Base-by-base conservation (phyloP, 1,140 invertebrate genomes). In the Drosophila pallidifrons region DNA sequence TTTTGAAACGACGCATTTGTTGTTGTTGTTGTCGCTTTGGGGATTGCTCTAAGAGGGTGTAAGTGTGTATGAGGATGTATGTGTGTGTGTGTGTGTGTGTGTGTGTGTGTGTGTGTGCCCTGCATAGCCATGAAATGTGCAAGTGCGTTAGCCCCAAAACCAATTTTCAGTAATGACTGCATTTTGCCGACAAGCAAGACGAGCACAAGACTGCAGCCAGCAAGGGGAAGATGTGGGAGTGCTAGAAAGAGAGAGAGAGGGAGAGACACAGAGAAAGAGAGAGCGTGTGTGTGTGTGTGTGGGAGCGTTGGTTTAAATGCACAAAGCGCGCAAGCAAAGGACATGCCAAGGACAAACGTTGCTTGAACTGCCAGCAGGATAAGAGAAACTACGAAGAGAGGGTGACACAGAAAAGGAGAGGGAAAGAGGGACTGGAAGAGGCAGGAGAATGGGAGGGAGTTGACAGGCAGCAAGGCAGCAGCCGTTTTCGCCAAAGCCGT, bases 121-220 rank as follows among this genome's bases (percentile, higher is more conserved):
- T 73, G 85, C 79, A 86, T 88, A 89, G 81, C 83, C 85, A 88
- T 86, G 82, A 87, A 86, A 82, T 86, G 82, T 87, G 83, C 83
- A 89, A 89, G 85, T 89, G 85, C 85, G 85, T 89, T 89, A 89
- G 85, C 85, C 85, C 85, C 85, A 89, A 89, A 89, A 89, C 85
- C 85, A 89, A 89, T 89, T 89, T 89, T 89, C 85, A 88, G 85
- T 89, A 89, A 89, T 89, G 85, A 89, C 85, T 89, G 83, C 83
- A 87, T 87, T 87, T 87, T 88, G 85, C 78, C 85, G 85, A 89
- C 74, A 49, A 60, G 67, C 41, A 25, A 28, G 57, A 69, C 60
- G 52, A 71, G 32, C 15, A 54, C 32, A 15, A 57, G 45, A 57
- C 65, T 32, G 38, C 55, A 51, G 16, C 43, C 35, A 32, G 20